These are phyloP conservation scores for Myopa testacea DNA, from an alignment of 2,888 invertebrate genomes.

Conservation along the genomic window DNA sequence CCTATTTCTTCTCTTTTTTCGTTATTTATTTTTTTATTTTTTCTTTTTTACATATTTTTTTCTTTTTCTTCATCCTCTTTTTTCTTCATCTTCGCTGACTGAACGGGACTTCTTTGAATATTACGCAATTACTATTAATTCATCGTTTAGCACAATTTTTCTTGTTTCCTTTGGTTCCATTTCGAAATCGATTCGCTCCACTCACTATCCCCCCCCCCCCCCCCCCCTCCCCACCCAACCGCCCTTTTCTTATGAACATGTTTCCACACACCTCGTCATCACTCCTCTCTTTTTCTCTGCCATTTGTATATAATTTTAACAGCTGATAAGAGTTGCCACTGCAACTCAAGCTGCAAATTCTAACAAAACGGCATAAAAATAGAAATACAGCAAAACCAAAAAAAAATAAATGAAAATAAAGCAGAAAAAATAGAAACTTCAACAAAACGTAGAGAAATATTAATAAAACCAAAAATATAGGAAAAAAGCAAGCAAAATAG, in stretches of 20 bases:
- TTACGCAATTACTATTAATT: neutral
- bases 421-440: slow-evolving; percentile 4
- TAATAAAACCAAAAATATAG: neutral
- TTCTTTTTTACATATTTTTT: neutral
- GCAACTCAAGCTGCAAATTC: slow-evolving; percentile 44
- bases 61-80: neutral
- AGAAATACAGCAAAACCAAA: neutral
- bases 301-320: neutral
- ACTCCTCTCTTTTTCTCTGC: neutral
- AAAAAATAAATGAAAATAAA: neutral
- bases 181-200: neutral
- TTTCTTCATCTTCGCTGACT: no score
- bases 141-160: slow-evolving; percentile 23
- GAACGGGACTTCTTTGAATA: neutral
- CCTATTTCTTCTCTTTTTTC: neutral
- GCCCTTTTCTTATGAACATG: no score
- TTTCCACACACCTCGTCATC: neutral
- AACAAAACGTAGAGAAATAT: neutral
- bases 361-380: slow-evolving; percentile 36
- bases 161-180: neutral
- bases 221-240: neutral
- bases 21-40: neutral
- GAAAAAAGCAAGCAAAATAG: slow-evolving; percentile 24
- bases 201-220: neutral
- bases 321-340: slow-evolving; percentile 13